A percentile compares a stretch with the other conserved stretches of the same genome.
These are phyloP conservation scores for Andrena hattorfiana DNA, from an alignment of 2,888 invertebrate genomes.

Conservation along the genomic window DNA sequence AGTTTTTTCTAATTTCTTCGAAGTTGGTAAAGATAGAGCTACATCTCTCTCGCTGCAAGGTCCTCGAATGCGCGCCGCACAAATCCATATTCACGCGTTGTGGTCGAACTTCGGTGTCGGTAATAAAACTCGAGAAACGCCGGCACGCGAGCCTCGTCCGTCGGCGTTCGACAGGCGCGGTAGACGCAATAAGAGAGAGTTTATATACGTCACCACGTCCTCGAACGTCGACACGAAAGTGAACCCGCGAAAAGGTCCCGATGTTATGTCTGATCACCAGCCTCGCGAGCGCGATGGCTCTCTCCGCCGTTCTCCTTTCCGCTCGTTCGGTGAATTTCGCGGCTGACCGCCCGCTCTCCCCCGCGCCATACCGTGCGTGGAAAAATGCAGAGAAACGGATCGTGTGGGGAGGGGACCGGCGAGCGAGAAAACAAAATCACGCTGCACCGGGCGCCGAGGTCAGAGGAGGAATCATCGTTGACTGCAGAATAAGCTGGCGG, in stretches of 20 bases:
- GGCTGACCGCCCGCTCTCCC: neutral
- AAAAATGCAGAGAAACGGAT: conserved; percentile 57
- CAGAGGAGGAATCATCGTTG: conserved; percentile 41
- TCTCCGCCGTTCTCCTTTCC: conserved; percentile 30
- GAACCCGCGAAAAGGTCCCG: conserved; percentile 34
- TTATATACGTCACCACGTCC: conserved; percentile 53
- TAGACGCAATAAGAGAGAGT: conserved; percentile 50
- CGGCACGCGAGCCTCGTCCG: conserved; percentile 4
- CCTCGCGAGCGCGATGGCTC: conserved; percentile 50
- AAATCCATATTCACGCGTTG: neutral
- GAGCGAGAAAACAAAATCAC: conserved; percentile 49
- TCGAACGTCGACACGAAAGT: conserved; percentile 55
- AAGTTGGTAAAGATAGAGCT: no score
- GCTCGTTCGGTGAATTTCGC: conserved; percentile 40
- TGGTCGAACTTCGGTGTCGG: neutral
- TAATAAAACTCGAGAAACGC: conserved; percentile 23
- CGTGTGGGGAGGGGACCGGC: neutral
- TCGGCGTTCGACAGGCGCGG: conserved; percentile 8
- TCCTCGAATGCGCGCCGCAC: no score
- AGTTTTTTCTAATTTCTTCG: no score
- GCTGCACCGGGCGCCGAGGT: conserved; percentile 39
- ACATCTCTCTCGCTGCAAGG: no score
- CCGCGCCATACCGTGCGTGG: conserved; percentile 54
- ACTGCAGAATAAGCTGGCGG: conserved; percentile 36
- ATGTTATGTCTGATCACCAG: conserved; percentile 63